Percentiles rank a stretch among this genome's conserved stretches.
phyloP scores from a whole-genome alignment of 2,797 vertebrate species.

The Chaetophractus vellerosus region DNA sequence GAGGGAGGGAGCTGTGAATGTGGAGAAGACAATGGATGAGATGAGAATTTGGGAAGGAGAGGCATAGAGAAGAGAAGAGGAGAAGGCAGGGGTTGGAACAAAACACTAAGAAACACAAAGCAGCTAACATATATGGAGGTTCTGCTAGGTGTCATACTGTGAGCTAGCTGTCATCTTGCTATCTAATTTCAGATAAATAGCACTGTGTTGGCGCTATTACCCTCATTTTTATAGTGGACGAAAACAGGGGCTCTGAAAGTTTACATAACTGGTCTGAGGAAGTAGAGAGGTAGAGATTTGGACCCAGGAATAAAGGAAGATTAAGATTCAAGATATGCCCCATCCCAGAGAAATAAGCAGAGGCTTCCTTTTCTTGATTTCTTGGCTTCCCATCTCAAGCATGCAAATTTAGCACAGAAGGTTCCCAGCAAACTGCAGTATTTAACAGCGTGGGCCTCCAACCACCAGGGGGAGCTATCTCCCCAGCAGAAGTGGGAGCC shows the following conservation, averaged over 20 bases:
- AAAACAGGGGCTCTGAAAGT: not conserved
- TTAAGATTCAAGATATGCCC: not conserved
- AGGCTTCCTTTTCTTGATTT: not conserved
- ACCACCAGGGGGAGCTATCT: slow-evolving; percentile 61
- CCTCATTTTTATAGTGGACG: not conserved
- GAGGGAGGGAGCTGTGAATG: not conserved
- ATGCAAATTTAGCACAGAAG: not conserved
- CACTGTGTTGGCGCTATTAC: not conserved
- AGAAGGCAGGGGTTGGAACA: not conserved
- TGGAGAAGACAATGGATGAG: not conserved
- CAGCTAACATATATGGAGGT: not conserved
- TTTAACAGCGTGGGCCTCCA: slow-evolving; percentile 73
- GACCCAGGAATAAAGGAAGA: not conserved
- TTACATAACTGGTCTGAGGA: not conserved
- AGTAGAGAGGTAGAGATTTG: not conserved
- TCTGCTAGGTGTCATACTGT: not conserved
- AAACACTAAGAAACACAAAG: slow-evolving; percentile 6
- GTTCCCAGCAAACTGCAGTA: fast-evolving
- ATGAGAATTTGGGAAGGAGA: not conserved
- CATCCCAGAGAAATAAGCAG: not conserved
- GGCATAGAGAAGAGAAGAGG: no score
- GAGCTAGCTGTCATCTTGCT: not conserved
- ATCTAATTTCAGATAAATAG: not conserved
- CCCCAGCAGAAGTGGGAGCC: slow-evolving; percentile 41
- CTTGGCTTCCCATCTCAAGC: not conserved